Conservation (phyloP, 2,888 invertebrate species). For the Nymphalis urticae region DNA sequence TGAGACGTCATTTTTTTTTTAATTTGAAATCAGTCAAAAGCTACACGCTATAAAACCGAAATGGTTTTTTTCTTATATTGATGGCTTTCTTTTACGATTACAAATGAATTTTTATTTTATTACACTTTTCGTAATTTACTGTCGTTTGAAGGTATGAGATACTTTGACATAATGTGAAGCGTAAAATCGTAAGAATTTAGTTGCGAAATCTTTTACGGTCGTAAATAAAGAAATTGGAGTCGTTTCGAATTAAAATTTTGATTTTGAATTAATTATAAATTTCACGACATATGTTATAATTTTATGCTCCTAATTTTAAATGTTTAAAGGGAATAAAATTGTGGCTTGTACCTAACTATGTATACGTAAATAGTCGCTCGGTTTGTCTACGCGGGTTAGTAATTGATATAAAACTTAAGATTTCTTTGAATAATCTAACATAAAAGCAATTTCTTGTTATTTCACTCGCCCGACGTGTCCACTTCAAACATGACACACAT, state of each 20-base stretch:
- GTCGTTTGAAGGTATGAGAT: slow-evolving; percentile 47
- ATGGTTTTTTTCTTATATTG: slow-evolving; percentile 58
- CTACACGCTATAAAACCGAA: slow-evolving; percentile 57
- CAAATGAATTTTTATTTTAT: slow-evolving; percentile 56
- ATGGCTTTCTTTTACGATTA: slow-evolving; percentile 71
- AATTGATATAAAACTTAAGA: too few species aligned
- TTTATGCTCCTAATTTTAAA: too few species aligned
- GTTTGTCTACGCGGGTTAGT: too few species aligned
- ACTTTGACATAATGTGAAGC: slow-evolving; percentile 46
- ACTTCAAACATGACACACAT: slow-evolving; percentile 21
- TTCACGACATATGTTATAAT: too few species aligned
- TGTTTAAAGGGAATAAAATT: too few species aligned
- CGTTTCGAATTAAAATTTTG: slow-evolving; percentile 8
- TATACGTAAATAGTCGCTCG: too few species aligned
- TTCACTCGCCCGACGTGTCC: neutral
- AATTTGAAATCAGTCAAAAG: slow-evolving; percentile 51
- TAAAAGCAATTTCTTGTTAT: slow-evolving; percentile 5
- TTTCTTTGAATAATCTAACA: neutral
- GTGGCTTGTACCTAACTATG: too few species aligned
- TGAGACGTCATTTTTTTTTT: slow-evolving; percentile 41
- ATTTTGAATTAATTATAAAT: neutral
- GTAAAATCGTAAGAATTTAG: slow-evolving; percentile 38
- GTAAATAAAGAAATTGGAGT: slow-evolving; percentile 24
- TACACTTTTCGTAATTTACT: slow-evolving; percentile 57
- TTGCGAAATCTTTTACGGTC: slow-evolving; percentile 37